These are phyloP conservation scores for Himalopsyche japonica DNA, from an alignment of 2,888 invertebrate species.

Conservation along the genomic window DNA sequence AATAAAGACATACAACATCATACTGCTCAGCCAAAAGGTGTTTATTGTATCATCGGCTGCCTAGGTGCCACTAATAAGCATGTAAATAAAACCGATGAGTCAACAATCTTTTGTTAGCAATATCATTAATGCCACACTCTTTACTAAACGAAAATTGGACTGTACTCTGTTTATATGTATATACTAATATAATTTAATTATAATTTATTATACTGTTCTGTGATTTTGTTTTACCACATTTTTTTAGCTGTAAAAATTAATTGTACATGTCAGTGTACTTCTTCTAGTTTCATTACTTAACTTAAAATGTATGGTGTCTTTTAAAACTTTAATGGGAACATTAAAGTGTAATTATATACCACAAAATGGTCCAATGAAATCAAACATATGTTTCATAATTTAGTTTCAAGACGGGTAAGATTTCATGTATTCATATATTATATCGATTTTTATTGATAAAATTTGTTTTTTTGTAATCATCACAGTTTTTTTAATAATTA, in stretches of 20 bases:
- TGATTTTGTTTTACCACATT: neutral
- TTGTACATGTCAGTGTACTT: neutral
- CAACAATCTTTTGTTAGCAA: too few relatives aligned
- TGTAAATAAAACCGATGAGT: too few relatives aligned
- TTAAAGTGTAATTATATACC: neutral
- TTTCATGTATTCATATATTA: neutral
- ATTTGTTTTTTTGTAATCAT: too few relatives aligned
- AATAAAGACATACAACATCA: too few relatives aligned
- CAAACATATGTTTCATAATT: neutral
- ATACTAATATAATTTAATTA: neutral
- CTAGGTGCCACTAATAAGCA: too few relatives aligned
- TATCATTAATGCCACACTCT: too few relatives aligned
- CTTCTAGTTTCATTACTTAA: slow-evolving; percentile 45
- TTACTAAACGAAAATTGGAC: too few relatives aligned
- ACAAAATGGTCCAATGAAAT: neutral
- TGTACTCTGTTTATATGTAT: too few relatives aligned
- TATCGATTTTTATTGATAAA: too few relatives aligned
- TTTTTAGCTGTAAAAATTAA: neutral
- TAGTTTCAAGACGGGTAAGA: neutral
- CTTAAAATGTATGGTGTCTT: neutral
- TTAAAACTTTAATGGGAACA: neutral
- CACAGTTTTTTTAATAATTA: too few relatives aligned
- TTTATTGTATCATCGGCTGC: too few relatives aligned
- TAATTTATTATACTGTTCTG: neutral
- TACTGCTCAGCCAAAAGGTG: too few relatives aligned